phyloP scores from a whole-genome alignment of 2,113 vertebrate species.

The Cebidichthys violaceus region DNA sequence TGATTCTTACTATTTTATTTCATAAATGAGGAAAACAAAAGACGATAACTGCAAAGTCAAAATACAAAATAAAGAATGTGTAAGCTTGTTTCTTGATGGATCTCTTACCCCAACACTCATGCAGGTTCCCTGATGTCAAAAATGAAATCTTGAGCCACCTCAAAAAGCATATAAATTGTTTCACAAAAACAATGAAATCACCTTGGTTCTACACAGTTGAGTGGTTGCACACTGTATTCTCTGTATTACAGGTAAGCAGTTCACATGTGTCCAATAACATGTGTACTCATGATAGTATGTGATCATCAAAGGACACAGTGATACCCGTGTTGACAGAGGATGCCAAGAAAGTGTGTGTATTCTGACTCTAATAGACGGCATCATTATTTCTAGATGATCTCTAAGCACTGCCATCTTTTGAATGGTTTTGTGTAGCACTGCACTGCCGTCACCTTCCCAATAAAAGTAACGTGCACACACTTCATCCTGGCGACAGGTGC shows the following conservation, averaged over 20 bases:
- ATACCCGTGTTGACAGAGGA: constrained; percentile 9
- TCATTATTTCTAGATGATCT: constrained; percentile 27
- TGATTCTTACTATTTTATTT: neutral
- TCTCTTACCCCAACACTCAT: neutral
- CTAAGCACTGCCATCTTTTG: constrained; percentile 16
- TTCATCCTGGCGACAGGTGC: constrained; percentile 60
- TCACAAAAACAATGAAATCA: neutral
- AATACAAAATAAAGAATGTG: neutral
- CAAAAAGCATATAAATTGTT: neutral
- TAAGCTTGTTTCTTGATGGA: neutral
- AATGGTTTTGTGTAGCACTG: constrained; percentile 41
- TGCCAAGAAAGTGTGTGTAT: constrained; percentile 1
- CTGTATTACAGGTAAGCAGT: neutral
- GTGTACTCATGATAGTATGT: constrained; percentile 9
- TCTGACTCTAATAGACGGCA: constrained; percentile 10
- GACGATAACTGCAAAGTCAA: neutral
- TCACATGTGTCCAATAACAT: constrained; percentile 5
- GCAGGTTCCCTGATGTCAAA: too few relatives aligned
- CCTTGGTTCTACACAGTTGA: neutral
- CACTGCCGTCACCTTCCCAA: constrained; percentile 34
- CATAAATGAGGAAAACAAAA: neutral
- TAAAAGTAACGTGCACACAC: constrained; percentile 55
- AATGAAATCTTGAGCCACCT: too few relatives aligned
- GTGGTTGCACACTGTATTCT: too few relatives aligned
- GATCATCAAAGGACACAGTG: constrained; percentile 34